Evolutionary conservation across 2,797 vertebrate species (phyloP).

Genomic region (Esox masquinongy): DNA sequence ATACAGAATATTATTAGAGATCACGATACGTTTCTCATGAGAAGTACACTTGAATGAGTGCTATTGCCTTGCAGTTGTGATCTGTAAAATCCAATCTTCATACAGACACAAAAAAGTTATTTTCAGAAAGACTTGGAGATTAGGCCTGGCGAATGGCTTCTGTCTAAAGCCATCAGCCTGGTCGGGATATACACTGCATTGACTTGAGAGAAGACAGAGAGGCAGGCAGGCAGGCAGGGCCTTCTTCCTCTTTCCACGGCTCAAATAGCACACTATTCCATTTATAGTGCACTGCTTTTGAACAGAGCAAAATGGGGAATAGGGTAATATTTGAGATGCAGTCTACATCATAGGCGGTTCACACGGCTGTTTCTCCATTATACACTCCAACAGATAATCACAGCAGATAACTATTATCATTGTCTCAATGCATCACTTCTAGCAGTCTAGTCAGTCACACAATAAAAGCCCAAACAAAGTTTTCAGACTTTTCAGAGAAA

Average conservation of each 20-base stretch:
- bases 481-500: slow-evolving; percentile 62
- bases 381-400: slow-evolving; percentile 78
- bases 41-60: slow-evolving; percentile 83
- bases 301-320: not conserved
- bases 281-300: not conserved
- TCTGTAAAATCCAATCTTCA: slow-evolving; percentile 88
- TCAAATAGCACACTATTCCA: not conserved
- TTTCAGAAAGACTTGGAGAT: slow-evolving; percentile 78
- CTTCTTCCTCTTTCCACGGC: slow-evolving; percentile 55
- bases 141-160: slow-evolving; percentile 78
- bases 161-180: slow-evolving; percentile 79
- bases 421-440: slow-evolving; percentile 64
- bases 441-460: slow-evolving; percentile 67
- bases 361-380: slow-evolving; percentile 75
- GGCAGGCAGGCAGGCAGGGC: slow-evolving; percentile 18
- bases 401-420: slow-evolving; percentile 75
- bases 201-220: slow-evolving; percentile 57
- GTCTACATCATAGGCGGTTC: slow-evolving; percentile 73
- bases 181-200: slow-evolving; percentile 50
- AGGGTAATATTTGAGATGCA: not conserved
- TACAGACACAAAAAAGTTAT: slow-evolving; percentile 78
- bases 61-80: slow-evolving; percentile 80
- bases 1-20: slow-evolving; percentile 88
- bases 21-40: slow-evolving; percentile 84
- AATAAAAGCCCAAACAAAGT: slow-evolving; percentile 71